Percentiles rank a stretch among this genome's conserved stretches.
These are phyloP conservation scores for Aquatica leii DNA, from an alignment of 2,888 invertebrate species.

Conservation along the genomic window DNA sequence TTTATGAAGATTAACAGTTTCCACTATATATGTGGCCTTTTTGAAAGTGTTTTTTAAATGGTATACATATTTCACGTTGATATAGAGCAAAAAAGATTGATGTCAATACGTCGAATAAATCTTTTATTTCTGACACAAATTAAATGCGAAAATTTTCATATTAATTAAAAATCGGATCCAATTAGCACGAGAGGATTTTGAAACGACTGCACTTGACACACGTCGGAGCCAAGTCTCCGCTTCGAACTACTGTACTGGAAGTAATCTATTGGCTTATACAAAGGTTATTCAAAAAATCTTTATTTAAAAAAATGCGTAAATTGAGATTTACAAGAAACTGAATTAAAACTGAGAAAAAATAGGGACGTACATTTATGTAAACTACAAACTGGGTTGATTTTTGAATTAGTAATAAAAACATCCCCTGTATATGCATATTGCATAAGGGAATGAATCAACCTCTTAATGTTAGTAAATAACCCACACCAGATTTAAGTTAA, in stretches of 20 bases:
- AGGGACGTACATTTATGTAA: no score
- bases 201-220: constrained; percentile 61
- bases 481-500: constrained; percentile 54
- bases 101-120: constrained; percentile 44
- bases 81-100: constrained; percentile 21
- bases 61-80: constrained; percentile 15
- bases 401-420: neutral
- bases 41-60: constrained; percentile 8
- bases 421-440: constrained; percentile 12
- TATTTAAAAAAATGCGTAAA: neutral
- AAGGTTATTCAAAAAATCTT: constrained; percentile 9
- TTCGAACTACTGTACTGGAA: constrained; percentile 43
- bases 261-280: constrained; percentile 46
- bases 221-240: constrained; percentile 55
- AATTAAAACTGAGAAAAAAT: no score
- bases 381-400: no score
- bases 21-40: constrained; percentile 13
- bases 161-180: constrained; percentile 63
- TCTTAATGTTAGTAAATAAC: constrained; percentile 53
- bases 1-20: constrained; percentile 32
- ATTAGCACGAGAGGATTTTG: constrained; percentile 59
- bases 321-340: no score
- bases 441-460: constrained; percentile 43
- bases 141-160: constrained; percentile 60
- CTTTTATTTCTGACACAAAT: constrained; percentile 46